phyloP scores from a whole-genome alignment of 2,888 invertebrate genomes.

The Erannis defoliaria region DNA sequence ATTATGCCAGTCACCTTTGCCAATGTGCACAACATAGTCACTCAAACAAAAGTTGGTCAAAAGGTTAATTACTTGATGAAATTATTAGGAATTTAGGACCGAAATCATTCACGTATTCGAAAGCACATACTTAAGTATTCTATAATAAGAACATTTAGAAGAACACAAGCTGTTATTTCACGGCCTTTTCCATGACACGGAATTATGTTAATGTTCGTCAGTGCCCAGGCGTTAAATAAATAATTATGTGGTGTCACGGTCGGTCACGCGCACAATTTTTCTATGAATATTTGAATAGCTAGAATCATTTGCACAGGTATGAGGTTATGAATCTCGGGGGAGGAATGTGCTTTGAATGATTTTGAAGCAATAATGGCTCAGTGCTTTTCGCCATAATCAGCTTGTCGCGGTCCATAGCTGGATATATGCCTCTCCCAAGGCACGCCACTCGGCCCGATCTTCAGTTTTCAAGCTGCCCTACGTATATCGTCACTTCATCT shows the following conservation, averaged over 20 bases:
- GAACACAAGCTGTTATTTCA: slow-evolving; percentile 15
- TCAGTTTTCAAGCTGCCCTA: too few species aligned
- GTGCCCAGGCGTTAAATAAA: slow-evolving; percentile 18
- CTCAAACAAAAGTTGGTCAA: too few species aligned
- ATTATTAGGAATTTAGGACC: not conserved
- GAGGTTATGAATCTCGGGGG: slow-evolving; percentile 2
- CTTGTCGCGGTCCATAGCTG: too few species aligned
- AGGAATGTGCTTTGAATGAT: too few species aligned
- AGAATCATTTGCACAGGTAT: slow-evolving; percentile 29
- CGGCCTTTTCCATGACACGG: slow-evolving; percentile 18
- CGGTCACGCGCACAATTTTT: slow-evolving; percentile 31
- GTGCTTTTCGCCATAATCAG: too few species aligned
- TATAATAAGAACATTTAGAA: slow-evolving; percentile 12
- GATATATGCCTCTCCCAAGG: too few species aligned
- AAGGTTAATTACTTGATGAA: not conserved
- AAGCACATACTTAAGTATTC: slow-evolving; percentile 11
- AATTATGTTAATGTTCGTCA: slow-evolving; percentile 26
- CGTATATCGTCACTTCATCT: too few species aligned
- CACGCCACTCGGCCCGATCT: too few species aligned
- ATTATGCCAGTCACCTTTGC: too few species aligned
- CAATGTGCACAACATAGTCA: too few species aligned
- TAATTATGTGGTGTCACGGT: slow-evolving; percentile 27
- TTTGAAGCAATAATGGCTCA: too few species aligned
- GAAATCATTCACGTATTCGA: slow-evolving; percentile 15
- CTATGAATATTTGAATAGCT: slow-evolving; percentile 28